Evolutionary conservation across 2,113 vertebrate genomes (phyloP), one percentile per base, ranked within the genome.

Genomic region (Caranx ignobilis): DNA sequence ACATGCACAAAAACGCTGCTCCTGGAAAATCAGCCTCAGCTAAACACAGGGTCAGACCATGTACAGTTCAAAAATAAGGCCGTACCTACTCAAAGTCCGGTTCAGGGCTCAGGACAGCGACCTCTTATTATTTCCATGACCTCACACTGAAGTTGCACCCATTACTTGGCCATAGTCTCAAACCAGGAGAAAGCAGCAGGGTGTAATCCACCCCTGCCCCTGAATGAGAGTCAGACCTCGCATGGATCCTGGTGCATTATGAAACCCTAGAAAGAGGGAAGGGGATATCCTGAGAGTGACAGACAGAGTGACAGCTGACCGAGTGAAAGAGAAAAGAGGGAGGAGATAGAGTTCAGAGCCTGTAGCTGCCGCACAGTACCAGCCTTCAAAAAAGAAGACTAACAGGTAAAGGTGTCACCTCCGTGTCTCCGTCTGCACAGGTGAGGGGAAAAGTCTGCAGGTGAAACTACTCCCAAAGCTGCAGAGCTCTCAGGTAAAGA

Each of bases 201-300:
- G 57, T 75, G 79, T 84, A 83, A 83, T 80, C 68, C 75, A 78
- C 35, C 77, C 74, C 19, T 21, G 74, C 56, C 71, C 48, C 63
- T 57, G 77, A 83, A 55, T 31, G 75, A 68, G 82, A 63, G 48
- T 63, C 71, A 62, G 63, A 62, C 52, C 84, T 63, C 66, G 35
- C n/a, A 56, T 12, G 54, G 65, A 39, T 79, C 68, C 75, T 5
- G 41, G 11, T 48, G 83, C 74, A 54, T 86, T 87, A 86, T 91
- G 91, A 90, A 89, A 89, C 86, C 82, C 70, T 83, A 89, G 87
- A 87, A 60, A 83, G 91, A 88, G 71, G 86, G 83, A 89, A 88
- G 83, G 73, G 77, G 81, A 91, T 87, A 78, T 82, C 87, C 84
- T 83, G 77, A 85, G 69, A 69, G 77, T 85, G 89, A 89, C 80